Evolutionary conservation across 2,888 invertebrate species (phyloP), one percentile per base, ranked within the genome.

Genomic region (Netelia fuscicornis): DNA sequence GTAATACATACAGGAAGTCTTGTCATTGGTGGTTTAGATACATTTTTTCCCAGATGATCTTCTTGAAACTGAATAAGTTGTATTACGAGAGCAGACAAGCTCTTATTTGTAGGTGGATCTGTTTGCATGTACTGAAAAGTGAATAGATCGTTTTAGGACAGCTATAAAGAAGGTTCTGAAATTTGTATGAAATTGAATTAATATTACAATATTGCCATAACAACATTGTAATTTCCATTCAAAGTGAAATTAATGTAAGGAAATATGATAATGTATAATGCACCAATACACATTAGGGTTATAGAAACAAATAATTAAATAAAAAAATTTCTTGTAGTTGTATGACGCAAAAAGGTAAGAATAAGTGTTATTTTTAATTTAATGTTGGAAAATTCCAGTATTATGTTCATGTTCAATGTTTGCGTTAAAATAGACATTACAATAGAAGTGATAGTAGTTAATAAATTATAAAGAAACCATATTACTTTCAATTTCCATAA

Each of bases 1-100:
- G 62, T 68, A 44, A 80, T 88, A 95, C 96, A 95, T 95, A 98
- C 98, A 91, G 98, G 98, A 94, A 98, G 96, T 94, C 97, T 96
- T 84, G 97, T 96, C 93, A 97, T 97, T 88, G 97, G 97, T 87
- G 98, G 98, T 93, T 98, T 98, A 72, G 96, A 95, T 72, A 97
- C 97, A 96, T 97, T 98, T 94, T 98, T 98, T 1, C 99, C 99
- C 91, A 99, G 95, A 94, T 97, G 98, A 88, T 98, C 98, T 93
- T 99, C 99, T 94, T 99, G 99, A 94, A 99, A 99, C 94, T 98
- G 98, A 87, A 99, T 96, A 88, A 99, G 95, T 93, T 98, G 98
- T 84, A 98, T 95, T 2, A 98, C 96, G 77, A 99, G 95, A 89
- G 97, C 96, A 0, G 98, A 96, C 91, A 99, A 94, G 74, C 97